A percentile compares a stretch with the other conserved stretches of the same genome.
phyloP scores from a whole-genome alignment of 2,113 vertebrate genomes.

The Brachionichthys hirsutus region DNA sequence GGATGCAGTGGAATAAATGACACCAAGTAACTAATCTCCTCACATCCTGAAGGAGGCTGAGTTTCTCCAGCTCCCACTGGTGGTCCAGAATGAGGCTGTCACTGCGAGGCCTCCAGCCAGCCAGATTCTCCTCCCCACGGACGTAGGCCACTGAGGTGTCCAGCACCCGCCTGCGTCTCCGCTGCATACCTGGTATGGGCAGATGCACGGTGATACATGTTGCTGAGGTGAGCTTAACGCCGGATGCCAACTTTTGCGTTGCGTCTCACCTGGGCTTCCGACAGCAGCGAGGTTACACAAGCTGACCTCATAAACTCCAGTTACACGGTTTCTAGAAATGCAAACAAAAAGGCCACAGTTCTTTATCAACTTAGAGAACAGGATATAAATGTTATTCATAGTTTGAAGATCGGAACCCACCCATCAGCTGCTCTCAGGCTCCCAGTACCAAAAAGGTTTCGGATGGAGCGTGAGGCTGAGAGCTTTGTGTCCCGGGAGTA shows the following conservation, averaged over 20 bases:
- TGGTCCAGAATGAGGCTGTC: slow-evolving; percentile 98
- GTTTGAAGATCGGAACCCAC: slow-evolving; percentile 68
- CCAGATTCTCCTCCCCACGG: slow-evolving; percentile 95
- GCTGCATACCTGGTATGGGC: slow-evolving; percentile 86
- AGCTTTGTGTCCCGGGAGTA: slow-evolving; percentile 94
- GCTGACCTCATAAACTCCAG: slow-evolving; percentile 94
- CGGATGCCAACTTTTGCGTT: background rate
- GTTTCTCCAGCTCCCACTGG: slow-evolving; percentile 97
- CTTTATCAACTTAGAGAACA: background rate
- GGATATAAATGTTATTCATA: background rate
- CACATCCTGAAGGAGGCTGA: slow-evolving; percentile 95
- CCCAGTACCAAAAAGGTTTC: slow-evolving; percentile 92
- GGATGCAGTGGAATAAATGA: background rate
- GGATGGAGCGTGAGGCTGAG: slow-evolving; percentile 91
- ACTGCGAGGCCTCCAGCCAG: slow-evolving; percentile 94
- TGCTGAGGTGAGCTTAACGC: background rate
- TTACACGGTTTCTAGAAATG: slow-evolving; percentile 86
- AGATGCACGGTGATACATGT: background rate
- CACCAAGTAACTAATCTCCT: slow-evolving; percentile 1
- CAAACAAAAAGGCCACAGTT: background rate
- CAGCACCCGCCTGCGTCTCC: slow-evolving; percentile 89
- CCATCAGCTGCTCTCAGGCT: slow-evolving; percentile 88
- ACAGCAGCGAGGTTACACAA: slow-evolving; percentile 88
- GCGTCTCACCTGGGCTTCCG: slow-evolving; percentile 88
- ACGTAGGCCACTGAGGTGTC: slow-evolving; percentile 95